phyloP scores from a whole-genome alignment of 2,113 vertebrate genomes.

The Perca fluviatilis region DNA sequence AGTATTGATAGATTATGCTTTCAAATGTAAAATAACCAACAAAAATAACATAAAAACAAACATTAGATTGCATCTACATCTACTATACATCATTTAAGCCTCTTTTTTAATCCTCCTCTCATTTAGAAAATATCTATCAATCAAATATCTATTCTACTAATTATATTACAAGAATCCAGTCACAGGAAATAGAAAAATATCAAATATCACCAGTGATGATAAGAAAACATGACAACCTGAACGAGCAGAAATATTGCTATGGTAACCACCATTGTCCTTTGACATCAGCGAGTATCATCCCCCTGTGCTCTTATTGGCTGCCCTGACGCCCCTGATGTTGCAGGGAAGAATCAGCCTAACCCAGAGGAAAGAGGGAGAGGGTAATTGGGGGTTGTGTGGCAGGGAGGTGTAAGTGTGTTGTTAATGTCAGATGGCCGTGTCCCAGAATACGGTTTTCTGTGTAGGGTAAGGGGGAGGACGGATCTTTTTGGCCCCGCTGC shows the following conservation, averaged over 20 bases:
- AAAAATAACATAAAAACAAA: conserved; percentile 74
- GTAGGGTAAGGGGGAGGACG: conserved; percentile 94
- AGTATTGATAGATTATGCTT: conserved; percentile 79
- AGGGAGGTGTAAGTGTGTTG: conserved; percentile 58
- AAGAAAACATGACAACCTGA: conserved; percentile 87
- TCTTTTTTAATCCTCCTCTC: conserved; percentile 79
- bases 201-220: conserved; percentile 86
- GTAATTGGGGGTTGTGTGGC: conserved; percentile 61
- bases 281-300: conserved; percentile 73
- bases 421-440: conserved; percentile 93
- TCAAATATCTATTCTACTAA: conserved; percentile 87
- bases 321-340: conserved; percentile 47
- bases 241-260: conserved; percentile 87
- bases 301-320: conserved; percentile 62
- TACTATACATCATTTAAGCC: conserved; percentile 82
- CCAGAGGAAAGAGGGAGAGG: conserved; percentile 47
- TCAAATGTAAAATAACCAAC: conserved; percentile 74
- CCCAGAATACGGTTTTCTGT: conserved; percentile 96
- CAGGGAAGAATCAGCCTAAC: conserved; percentile 58
- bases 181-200: conserved; percentile 88
- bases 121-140: conserved; percentile 89
- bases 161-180: conserved; percentile 85
- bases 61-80: conserved; percentile 81
- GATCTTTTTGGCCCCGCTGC: conserved; percentile 90
- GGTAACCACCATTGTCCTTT: conserved; percentile 81